Percentiles rank a stretch among this genome's conserved stretches.
Evolutionary conservation across 2,113 vertebrate genomes (phyloP).

Genomic region (Paralichthys olivaceus): DNA sequence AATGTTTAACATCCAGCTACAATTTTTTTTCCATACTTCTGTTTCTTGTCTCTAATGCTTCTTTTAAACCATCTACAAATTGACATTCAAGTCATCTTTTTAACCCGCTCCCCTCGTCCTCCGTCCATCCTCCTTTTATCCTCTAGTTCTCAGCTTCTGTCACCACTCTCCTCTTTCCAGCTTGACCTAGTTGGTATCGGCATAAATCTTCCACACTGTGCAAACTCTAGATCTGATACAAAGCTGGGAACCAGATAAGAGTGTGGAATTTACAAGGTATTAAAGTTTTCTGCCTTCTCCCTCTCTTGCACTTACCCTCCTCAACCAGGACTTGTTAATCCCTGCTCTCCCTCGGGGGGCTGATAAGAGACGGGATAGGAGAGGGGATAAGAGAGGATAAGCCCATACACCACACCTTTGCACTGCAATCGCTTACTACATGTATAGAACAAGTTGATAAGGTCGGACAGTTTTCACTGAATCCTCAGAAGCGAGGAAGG

Average conservation of each 20-base stretch:
- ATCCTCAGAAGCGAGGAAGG: background rate
- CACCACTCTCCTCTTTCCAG: background rate
- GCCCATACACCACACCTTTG: slow-evolving; percentile 30
- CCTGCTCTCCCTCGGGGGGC: slow-evolving; percentile 19
- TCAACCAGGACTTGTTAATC: slow-evolving; percentile 52
- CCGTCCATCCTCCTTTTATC: background rate
- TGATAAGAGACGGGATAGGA: slow-evolving; percentile 43
- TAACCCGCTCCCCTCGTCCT: background rate
- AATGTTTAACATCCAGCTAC: background rate
- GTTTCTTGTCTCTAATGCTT: background rate
- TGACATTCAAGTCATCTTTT: background rate
- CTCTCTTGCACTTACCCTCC: slow-evolving; percentile 6
- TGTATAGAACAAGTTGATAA: slow-evolving; percentile 20
- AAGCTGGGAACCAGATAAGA: slow-evolving; percentile 39
- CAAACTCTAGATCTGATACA: slow-evolving; percentile 40
- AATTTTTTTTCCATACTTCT: background rate
- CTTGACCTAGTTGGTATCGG: slow-evolving; percentile 19
- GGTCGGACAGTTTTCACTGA: background rate
- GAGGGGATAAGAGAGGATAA: slow-evolving; percentile 38
- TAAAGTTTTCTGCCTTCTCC: slow-evolving; percentile 10
- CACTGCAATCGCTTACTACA: background rate
- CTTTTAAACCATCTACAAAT: background rate
- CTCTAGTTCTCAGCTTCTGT: background rate
- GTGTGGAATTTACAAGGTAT: slow-evolving; percentile 48
- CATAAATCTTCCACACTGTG: slow-evolving; percentile 22